Percentiles rank a stretch among this genome's conserved stretches.
phyloP scores from a whole-genome alignment of 1,140 invertebrate species.

The Rhynchophorus ferrugineus region DNA sequence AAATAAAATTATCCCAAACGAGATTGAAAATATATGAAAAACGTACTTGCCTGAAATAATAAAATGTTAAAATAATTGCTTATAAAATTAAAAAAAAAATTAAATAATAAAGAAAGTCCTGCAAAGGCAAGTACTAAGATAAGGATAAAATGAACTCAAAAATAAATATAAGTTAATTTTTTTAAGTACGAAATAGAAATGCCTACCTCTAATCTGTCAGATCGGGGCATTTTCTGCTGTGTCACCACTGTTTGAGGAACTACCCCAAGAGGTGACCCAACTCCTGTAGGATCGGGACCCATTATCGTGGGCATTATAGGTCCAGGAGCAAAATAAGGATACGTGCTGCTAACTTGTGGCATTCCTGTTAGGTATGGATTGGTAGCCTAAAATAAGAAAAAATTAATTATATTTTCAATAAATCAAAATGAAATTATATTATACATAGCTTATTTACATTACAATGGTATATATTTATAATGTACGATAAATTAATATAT shows the following conservation, averaged over 20 bases:
- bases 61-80: not conserved
- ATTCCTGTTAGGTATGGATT: slow-evolving; percentile 84
- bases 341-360: slow-evolving; percentile 73
- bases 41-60: not conserved
- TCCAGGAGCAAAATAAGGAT: slow-evolving; percentile 80
- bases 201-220: slow-evolving; percentile 92
- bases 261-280: slow-evolving; percentile 59
- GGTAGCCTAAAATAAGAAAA: slow-evolving; percentile 56
- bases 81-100: not conserved
- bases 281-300: slow-evolving; percentile 67
- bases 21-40: not conserved
- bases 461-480: too few species aligned
- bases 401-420: too few species aligned
- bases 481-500: too few species aligned
- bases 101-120: not conserved
- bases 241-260: slow-evolving; percentile 77
- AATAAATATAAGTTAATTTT: slow-evolving; percentile 5
- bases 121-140: not conserved
- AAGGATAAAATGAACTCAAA: slow-evolving; percentile 14
- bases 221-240: slow-evolving; percentile 88
- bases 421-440: too few species aligned
- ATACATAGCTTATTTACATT: too few species aligned
- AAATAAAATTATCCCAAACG: not conserved
- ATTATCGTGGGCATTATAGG: slow-evolving; percentile 80
- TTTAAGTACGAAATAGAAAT: slow-evolving; percentile 16